These are phyloP conservation scores for Cantharis rustica DNA, from an alignment of 2,888 invertebrate species.

Conservation along the genomic window DNA sequence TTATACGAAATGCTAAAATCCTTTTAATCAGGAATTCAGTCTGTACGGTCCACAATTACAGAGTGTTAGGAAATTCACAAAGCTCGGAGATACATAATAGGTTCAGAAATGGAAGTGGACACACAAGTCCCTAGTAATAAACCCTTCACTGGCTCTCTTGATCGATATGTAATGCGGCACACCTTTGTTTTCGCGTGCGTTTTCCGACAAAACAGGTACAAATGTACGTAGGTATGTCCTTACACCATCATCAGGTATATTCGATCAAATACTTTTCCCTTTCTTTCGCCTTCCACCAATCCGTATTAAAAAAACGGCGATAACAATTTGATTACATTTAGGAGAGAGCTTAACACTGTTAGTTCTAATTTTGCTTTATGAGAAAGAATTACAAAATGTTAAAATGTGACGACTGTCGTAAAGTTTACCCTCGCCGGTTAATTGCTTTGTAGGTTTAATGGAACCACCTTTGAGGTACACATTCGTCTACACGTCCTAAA, in stretches of 20 bases:
- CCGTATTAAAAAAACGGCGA: background rate
- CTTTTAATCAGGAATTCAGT: slow-evolving; percentile 46
- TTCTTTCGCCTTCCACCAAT: background rate
- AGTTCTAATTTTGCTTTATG: background rate
- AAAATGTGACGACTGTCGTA: background rate
- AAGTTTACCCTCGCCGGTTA: background rate
- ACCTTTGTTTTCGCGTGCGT: slow-evolving; percentile 25
- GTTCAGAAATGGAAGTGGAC: slow-evolving; percentile 29
- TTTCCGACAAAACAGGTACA: background rate
- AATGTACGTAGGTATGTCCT: background rate
- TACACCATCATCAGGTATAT: no score
- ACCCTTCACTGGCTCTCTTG: slow-evolving; percentile 18
- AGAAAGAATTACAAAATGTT: background rate
- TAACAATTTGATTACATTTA: background rate
- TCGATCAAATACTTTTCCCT: background rate
- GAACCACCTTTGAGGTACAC: background rate
- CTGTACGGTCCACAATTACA: slow-evolving; percentile 39
- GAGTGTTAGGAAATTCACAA: slow-evolving; percentile 42
- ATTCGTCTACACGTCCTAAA: background rate
- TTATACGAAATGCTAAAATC: slow-evolving; percentile 45
- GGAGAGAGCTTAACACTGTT: background rate
- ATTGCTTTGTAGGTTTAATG: background rate
- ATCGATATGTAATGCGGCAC: slow-evolving; percentile 26
- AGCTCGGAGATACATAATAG: slow-evolving; percentile 34
- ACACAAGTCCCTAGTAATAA: slow-evolving; percentile 26